Evolutionary conservation across 2,797 vertebrate species (phyloP), one percentile per base, ranked within the genome.

Genomic region (Sparus aurata): DNA sequence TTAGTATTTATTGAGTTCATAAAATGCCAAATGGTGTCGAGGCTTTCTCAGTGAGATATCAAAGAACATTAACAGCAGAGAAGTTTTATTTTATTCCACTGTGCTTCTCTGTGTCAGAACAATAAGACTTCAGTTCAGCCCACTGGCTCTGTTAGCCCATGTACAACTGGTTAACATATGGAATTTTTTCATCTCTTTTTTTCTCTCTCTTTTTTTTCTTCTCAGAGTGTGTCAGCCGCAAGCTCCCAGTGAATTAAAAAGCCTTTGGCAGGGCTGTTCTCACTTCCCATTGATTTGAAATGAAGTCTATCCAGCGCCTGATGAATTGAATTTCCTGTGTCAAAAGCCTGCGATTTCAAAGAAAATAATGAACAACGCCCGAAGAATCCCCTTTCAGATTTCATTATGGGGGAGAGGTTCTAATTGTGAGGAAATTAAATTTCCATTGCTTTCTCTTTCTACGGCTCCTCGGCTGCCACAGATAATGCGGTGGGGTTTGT

Each of bases 281-380:
- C 91, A 87, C 92, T 93, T 92, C 87, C 90, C 81, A 58, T 80
- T 86, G 84, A 92, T 89, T 91, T 74, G 41, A 94, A 95, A 95
- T 95, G 86, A 94, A 95, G 93, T 94, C 92, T 90, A 89, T 82
- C 80, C 85, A 80, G 85, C 65, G 82, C 87, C 90, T 93, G 90
- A 93, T 94, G 88, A 92, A 95, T 94, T 94, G 81, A 93, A 94
- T 95, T 94, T 95, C 90, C 91, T 93, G 83, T 86, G 85, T 92
- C 86, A 91, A 91, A 92, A 93, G 89, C 87, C 85, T 87, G 84
- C 79, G 82, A 92, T 94, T 89, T 91, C 82, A 92, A 89, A 90
- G 87, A 91, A 93, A 94, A 93, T 93, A 94, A 95, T 93, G 91
- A 95, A 89, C 82, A 91, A 90, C 86, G 90, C 93, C 93, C 85